Percentiles rank a stretch among this genome's conserved stretches.
Evolutionary conservation across 2,888 invertebrate species (phyloP).

Genomic region (Eupeodes luniger): DNA sequence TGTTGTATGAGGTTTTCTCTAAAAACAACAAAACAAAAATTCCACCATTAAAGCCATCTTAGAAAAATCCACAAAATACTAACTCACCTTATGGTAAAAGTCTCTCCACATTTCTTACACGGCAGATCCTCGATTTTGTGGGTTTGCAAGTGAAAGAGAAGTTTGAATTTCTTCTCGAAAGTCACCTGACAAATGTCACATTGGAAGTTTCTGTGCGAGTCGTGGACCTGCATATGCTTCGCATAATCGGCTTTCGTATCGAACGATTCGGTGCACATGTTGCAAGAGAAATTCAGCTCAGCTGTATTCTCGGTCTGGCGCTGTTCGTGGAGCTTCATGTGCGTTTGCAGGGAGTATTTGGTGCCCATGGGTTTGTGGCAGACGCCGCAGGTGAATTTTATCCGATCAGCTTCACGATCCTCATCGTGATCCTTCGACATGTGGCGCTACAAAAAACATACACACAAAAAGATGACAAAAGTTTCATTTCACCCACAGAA

Average conservation of each 20-base stretch:
- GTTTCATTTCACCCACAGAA: no score
- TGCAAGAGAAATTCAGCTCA: slow-evolving; percentile 67
- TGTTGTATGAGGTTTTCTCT: slow-evolving; percentile 74
- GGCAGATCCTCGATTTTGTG: slow-evolving; percentile 73
- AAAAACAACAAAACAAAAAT: background rate
- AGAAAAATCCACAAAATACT: background rate
- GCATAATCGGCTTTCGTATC: slow-evolving; percentile 57
- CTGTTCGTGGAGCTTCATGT: slow-evolving; percentile 72
- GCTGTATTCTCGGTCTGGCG: slow-evolving; percentile 27
- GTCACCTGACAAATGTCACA: slow-evolving; percentile 74
- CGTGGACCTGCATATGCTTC: slow-evolving; percentile 69
- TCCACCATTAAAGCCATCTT: background rate
- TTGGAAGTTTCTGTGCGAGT: slow-evolving; percentile 66
- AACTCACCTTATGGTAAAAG: slow-evolving; percentile 68
- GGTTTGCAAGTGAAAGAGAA: slow-evolving; percentile 74
- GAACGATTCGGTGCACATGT: slow-evolving; percentile 64
- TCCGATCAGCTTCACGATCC: slow-evolving; percentile 68
- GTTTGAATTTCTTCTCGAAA: slow-evolving; percentile 74
- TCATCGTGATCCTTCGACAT: slow-evolving; percentile 73
- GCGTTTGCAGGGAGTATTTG: slow-evolving; percentile 67
- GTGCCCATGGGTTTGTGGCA: slow-evolving; percentile 70
- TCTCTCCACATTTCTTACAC: slow-evolving; percentile 74
- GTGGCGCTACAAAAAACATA: slow-evolving; percentile 58
- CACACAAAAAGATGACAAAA: background rate
- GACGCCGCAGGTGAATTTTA: slow-evolving; percentile 69